These are phyloP conservation scores for Sandelia bainsii DNA, from an alignment of 2,797 vertebrate species.

Conservation along the genomic window DNA sequence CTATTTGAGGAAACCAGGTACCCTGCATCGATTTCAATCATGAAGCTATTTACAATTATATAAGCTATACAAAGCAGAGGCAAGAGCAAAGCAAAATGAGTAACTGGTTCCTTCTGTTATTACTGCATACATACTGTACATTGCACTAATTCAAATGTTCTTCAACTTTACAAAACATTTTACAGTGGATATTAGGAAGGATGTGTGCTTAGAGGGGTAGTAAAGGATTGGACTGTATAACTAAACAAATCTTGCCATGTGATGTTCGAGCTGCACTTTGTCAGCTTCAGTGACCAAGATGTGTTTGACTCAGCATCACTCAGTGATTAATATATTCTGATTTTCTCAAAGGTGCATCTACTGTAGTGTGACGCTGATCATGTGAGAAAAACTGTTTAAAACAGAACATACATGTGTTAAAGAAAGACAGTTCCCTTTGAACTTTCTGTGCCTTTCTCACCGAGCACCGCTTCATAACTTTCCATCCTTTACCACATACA, in stretches of 20 bases:
- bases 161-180: slow-evolving; percentile 26
- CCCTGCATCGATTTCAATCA: slow-evolving; percentile 39
- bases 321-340: not conserved
- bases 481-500: slow-evolving; percentile 65
- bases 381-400: not conserved
- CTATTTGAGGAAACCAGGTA: slow-evolving; percentile 28
- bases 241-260: not conserved
- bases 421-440: slow-evolving; percentile 34
- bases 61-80: slow-evolving; percentile 43
- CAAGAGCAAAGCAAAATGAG: slow-evolving; percentile 26
- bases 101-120: slow-evolving; percentile 17
- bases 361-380: not conserved
- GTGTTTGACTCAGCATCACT: not conserved
- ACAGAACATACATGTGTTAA: slow-evolving; percentile 27
- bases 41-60: slow-evolving; percentile 68
- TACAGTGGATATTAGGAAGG: slow-evolving; percentile 14
- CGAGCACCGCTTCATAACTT: slow-evolving; percentile 50
- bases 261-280: not conserved
- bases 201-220: not conserved
- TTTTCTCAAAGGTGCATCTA: not conserved
- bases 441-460: slow-evolving; percentile 51
- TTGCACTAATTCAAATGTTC: slow-evolving; percentile 23
- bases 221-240: not conserved
- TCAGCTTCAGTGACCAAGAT: slow-evolving; percentile 7
- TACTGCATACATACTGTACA: slow-evolving; percentile 35